These are phyloP conservation scores for Noctua janthe DNA, from an alignment of 2,888 invertebrate genomes.

Conservation along the genomic window DNA sequence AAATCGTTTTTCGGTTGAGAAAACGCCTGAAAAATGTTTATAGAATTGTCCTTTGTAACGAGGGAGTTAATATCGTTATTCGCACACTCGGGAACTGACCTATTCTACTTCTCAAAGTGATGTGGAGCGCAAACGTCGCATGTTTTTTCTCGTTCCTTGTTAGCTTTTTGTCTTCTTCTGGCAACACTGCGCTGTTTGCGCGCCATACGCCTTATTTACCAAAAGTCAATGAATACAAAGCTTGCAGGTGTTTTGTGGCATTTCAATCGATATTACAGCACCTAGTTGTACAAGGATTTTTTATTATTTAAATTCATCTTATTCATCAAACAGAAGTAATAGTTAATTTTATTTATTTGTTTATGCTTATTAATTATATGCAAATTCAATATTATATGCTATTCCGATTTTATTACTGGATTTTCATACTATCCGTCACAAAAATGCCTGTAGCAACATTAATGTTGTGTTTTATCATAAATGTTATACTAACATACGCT, in stretches of 20 bases:
- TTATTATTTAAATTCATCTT: background rate
- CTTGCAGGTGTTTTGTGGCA: background rate
- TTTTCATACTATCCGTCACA: background rate
- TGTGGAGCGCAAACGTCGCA: background rate
- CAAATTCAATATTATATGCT: no score
- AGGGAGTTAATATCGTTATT: background rate
- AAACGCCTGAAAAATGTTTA: background rate
- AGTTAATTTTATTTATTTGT: background rate
- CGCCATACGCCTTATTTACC: background rate
- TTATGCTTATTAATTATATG: background rate
- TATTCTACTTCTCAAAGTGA: background rate
- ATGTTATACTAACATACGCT: conserved; percentile 8
- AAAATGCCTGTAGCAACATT: background rate
- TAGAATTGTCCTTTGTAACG: background rate
- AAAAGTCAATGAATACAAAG: background rate
- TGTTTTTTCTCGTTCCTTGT: conserved; percentile 1
- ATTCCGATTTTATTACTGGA: background rate
- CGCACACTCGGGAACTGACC: background rate
- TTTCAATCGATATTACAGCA: background rate
- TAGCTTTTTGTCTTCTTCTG: background rate
- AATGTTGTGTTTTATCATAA: background rate
- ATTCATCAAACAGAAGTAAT: background rate
- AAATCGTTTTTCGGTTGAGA: background rate
- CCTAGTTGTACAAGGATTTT: background rate
- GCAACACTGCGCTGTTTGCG: background rate